Conservation (phyloP, 2,797 vertebrate genomes). For the Halcyon chelicuti region DNA sequence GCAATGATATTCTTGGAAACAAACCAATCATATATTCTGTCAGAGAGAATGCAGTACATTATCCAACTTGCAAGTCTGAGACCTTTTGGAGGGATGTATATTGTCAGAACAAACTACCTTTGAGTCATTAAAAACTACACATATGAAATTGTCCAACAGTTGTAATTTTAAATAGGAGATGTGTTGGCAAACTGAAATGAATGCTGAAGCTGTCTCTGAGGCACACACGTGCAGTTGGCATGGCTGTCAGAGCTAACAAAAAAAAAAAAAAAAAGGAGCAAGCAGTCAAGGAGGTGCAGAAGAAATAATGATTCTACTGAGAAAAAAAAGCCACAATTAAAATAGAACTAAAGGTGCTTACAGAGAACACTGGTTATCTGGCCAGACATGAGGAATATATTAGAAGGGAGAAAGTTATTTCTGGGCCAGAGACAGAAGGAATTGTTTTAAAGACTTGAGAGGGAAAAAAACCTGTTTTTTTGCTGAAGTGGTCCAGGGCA, state of each 20-base stretch:
- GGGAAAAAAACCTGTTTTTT: not conserved
- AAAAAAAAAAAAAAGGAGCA: not conserved
- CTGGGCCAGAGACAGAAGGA: not conserved
- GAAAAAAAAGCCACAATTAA: not conserved
- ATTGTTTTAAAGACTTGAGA: not conserved
- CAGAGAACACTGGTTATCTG: not conserved
- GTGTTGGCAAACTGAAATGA: conserved; percentile 15
- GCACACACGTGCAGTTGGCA: not conserved
- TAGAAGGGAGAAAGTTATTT: not conserved
- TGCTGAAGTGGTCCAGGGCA: not conserved
- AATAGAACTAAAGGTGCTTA: not conserved
- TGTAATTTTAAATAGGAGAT: conserved; percentile 29
- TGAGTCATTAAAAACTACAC: conserved; percentile 14
- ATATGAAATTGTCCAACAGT: conserved; percentile 11
- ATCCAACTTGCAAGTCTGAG: not conserved
- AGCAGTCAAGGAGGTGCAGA: not conserved
- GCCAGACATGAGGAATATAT: not conserved
- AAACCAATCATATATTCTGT: not conserved
- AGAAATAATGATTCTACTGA: not conserved
- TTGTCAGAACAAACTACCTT: conserved; percentile 31
- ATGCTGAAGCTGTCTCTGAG: not conserved
- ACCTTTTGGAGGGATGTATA: not conserved
- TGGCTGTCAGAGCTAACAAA: conserved; percentile 14
- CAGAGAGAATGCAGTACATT: not conserved
- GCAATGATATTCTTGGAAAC: not conserved